Conservation (phyloP, 1,140 invertebrate species). For the Hypsibius dujardini region DNA sequence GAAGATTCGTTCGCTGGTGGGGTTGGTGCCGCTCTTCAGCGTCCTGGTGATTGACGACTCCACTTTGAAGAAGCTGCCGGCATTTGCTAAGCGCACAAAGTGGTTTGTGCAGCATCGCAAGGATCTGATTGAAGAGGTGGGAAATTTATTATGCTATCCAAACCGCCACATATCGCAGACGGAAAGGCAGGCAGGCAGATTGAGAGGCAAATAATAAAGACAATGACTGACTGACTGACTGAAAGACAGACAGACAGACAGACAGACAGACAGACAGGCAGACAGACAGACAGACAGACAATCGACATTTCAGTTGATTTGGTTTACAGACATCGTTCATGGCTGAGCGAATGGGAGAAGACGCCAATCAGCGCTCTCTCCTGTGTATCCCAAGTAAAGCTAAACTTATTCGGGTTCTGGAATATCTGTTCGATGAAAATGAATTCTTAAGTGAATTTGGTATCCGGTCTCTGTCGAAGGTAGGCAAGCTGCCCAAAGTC, state of each 20-base stretch:
- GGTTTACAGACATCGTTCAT: not conserved
- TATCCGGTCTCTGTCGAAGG: constrained; percentile 34
- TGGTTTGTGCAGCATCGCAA: constrained; percentile 33
- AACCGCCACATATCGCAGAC: not conserved
- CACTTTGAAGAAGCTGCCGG: constrained; percentile 28
- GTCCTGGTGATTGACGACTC: constrained; percentile 30
- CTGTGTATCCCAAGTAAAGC: constrained; percentile 31
- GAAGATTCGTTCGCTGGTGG: constrained; percentile 34
- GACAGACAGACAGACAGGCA: too few relatives aligned
- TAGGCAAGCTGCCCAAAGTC: constrained; percentile 23
- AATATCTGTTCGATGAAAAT: constrained; percentile 32
- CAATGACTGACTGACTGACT: too few relatives aligned
- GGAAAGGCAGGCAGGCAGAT: too few relatives aligned
- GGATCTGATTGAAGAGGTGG: constrained; percentile 27
- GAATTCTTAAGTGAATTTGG: constrained; percentile 35
- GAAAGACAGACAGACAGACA: too few relatives aligned
- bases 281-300: too few relatives aligned
- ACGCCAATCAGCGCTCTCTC: constrained; percentile 20
- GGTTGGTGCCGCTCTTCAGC: constrained; percentile 33
- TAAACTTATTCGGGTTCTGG: constrained; percentile 29
- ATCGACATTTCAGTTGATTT: not conserved
- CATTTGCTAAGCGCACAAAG: constrained; percentile 30
- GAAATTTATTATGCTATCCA: not conserved
- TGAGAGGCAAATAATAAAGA: not conserved
- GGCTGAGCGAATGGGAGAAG: too few relatives aligned